These are phyloP conservation scores for Acropternis orthonyx DNA, from an alignment of 2,797 vertebrate genomes.

Conservation along the genomic window DNA sequence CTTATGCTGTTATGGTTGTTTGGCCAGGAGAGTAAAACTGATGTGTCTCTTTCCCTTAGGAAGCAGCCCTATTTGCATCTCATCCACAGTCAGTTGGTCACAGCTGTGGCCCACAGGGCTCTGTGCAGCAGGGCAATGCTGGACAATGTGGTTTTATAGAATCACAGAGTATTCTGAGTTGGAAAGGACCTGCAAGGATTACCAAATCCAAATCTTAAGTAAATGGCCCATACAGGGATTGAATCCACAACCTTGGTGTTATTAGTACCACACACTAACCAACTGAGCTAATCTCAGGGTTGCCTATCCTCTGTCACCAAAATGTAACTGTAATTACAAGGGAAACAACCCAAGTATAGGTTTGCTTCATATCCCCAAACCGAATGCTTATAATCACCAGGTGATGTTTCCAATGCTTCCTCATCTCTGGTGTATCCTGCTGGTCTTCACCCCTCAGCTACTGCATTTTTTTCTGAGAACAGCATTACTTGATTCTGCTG, in stretches of 20 bases:
- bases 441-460: background rate
- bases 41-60: background rate
- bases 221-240: background rate
- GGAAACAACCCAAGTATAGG: background rate
- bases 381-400: background rate
- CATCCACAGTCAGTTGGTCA: accelerated
- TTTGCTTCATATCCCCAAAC: background rate
- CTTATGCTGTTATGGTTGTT: background rate
- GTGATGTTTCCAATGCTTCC: background rate
- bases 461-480: background rate
- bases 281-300: background rate
- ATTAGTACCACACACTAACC: background rate
- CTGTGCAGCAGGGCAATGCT: background rate
- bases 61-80: background rate
- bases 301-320: background rate
- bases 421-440: accelerated
- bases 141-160: background rate
- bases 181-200: background rate
- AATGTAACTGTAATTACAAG: background rate
- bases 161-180: background rate
- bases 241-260: no score
- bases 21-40: background rate
- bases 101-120: background rate
- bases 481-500: background rate
- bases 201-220: background rate